phyloP scores from a whole-genome alignment of 2,113 vertebrate genomes.

The Lota lota region DNA sequence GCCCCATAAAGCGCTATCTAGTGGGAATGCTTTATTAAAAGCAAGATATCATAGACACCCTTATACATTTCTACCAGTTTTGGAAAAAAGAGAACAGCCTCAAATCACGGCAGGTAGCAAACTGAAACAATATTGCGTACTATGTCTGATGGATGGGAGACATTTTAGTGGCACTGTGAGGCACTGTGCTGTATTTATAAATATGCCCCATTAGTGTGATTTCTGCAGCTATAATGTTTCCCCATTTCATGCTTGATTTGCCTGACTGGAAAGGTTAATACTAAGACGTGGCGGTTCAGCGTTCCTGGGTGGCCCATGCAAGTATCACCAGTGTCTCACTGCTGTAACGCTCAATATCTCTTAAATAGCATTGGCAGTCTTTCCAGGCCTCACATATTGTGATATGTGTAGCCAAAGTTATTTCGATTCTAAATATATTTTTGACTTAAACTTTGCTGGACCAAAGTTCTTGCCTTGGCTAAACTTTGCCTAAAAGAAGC shows the following conservation, averaged over 20 bases:
- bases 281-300: conserved; percentile 58
- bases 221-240: conserved; percentile 68
- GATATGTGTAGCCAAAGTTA: conserved; percentile 23
- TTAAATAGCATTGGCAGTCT: conserved; percentile 46
- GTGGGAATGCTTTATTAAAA: conserved; percentile 47
- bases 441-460: conserved; percentile 9
- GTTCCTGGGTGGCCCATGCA: conserved; percentile 65
- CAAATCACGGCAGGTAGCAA: conserved; percentile 28
- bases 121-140: conserved; percentile 33
- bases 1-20: conserved; percentile 50
- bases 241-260: conserved; percentile 58
- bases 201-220: conserved; percentile 54
- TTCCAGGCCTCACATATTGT: conserved; percentile 19
- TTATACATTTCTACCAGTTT: conserved; percentile 31
- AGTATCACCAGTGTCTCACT: conserved; percentile 34
- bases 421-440: conserved; percentile 41
- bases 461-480: neutral
- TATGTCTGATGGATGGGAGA: conserved; percentile 42
- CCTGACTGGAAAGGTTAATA: conserved; percentile 70
- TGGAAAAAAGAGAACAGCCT: conserved; percentile 24
- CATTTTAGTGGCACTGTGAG: conserved; percentile 8
- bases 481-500: neutral
- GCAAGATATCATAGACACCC: conserved; percentile 48
- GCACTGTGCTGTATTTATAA: conserved; percentile 47
- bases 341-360: conserved; percentile 17